Conservation (phyloP, 2,888 invertebrate species). For the Xanthorhoe spadicearia region DNA sequence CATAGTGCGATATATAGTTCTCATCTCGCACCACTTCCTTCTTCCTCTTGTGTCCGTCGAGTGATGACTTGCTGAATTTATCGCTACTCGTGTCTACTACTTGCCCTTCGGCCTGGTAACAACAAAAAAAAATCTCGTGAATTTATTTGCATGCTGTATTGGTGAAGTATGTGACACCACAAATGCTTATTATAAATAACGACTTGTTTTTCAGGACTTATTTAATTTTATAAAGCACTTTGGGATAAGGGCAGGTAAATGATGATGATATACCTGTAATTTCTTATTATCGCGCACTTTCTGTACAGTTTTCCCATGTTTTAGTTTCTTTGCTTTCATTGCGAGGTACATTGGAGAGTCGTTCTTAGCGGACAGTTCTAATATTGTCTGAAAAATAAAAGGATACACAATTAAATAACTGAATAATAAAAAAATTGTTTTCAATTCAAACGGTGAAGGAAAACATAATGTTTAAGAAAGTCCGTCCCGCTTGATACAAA, state of each 20-base stretch:
- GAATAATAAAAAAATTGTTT: too few relatives aligned
- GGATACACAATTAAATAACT: too few relatives aligned
- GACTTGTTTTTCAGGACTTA: too few relatives aligned
- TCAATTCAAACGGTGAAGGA: too few relatives aligned
- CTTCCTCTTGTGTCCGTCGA: slow-evolving; percentile 65
- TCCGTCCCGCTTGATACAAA: too few relatives aligned
- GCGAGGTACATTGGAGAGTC: slow-evolving; percentile 91
- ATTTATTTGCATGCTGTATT: too few relatives aligned
- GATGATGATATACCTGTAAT: slow-evolving; percentile 60
- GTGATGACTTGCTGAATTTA: slow-evolving; percentile 44
- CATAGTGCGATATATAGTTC: slow-evolving; percentile 94
- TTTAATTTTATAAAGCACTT: too few relatives aligned
- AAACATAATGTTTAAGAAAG: too few relatives aligned
- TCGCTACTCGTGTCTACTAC: slow-evolving; percentile 53
- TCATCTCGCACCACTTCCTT: slow-evolving; percentile 88
- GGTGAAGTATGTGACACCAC: too few relatives aligned
- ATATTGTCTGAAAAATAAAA: slow-evolving; percentile 89
- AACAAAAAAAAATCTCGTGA: slow-evolving; percentile 13
- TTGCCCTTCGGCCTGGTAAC: slow-evolving; percentile 70
- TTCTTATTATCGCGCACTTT: slow-evolving; percentile 73
- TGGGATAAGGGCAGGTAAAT: too few relatives aligned
- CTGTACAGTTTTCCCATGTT: slow-evolving; percentile 86
- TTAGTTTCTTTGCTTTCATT: slow-evolving; percentile 94
- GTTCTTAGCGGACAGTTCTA: slow-evolving; percentile 94
- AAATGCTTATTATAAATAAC: too few relatives aligned